phyloP scores from a whole-genome alignment of 2,113 vertebrate genomes.

The Xenopus tropicalis region DNA sequence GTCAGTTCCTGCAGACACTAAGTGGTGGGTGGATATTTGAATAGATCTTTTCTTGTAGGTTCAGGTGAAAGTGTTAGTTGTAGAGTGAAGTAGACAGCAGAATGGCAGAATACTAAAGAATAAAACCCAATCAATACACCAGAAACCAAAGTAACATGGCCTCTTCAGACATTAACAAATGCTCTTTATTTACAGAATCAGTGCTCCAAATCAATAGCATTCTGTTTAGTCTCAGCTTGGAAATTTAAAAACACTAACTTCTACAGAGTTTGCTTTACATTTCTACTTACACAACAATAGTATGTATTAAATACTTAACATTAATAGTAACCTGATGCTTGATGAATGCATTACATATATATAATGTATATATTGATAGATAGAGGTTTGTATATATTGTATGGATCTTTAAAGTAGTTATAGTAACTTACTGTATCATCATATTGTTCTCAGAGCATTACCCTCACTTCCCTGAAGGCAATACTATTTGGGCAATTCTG shows the following conservation, averaged over 20 bases:
- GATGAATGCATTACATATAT: too few relatives aligned
- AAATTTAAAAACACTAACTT: background rate
- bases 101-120: constrained; percentile 10
- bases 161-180: constrained; percentile 15
- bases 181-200: constrained; percentile 27
- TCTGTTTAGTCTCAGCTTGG: constrained; percentile 11
- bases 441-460: too few relatives aligned
- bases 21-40: background rate
- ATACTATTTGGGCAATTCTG: too few relatives aligned
- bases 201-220: constrained; percentile 30
- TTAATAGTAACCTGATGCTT: too few relatives aligned
- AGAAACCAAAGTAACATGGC: constrained; percentile 3
- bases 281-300: too few relatives aligned
- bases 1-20: background rate
- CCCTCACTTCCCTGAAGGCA: too few relatives aligned
- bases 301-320: too few relatives aligned
- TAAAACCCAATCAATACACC: constrained; percentile 22
- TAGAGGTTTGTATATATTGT: too few relatives aligned
- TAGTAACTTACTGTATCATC: too few relatives aligned
- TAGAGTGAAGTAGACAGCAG: background rate
- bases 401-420: too few relatives aligned
- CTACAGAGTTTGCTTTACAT: too few relatives aligned
- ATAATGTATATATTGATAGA: too few relatives aligned
- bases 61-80: background rate
- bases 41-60: background rate